Conservation (phyloP, 2,888 invertebrate species). For the Drosophila rubida region DNA sequence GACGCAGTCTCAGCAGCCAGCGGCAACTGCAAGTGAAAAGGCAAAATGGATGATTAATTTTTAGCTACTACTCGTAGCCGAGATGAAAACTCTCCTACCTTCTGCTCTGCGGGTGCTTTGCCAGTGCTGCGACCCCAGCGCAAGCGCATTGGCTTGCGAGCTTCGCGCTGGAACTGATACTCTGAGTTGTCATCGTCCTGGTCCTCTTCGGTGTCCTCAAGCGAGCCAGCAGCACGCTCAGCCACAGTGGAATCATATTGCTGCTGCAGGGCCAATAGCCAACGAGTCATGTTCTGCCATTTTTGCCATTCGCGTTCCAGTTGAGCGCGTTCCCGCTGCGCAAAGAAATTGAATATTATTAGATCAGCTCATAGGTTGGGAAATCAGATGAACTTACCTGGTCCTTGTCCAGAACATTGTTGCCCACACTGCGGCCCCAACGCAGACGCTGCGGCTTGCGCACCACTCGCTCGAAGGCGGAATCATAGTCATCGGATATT, state of each 20-base stretch:
- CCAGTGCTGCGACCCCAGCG: conserved; percentile 84
- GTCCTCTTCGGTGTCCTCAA: conserved; percentile 33
- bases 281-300: conserved; percentile 70
- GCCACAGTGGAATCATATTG: conserved; percentile 51
- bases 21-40: conserved; percentile 15
- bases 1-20: conserved; percentile 42
- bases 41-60: background rate
- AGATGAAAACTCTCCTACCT: conserved; percentile 36
- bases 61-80: no score
- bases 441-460: conserved; percentile 80
- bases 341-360: background rate
- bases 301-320: conserved; percentile 51
- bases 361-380: background rate
- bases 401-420: conserved; percentile 29
- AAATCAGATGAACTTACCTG: conserved; percentile 37
- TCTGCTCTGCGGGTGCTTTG: conserved; percentile 59
- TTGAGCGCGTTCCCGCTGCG: conserved; percentile 19
- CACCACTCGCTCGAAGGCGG: conserved; percentile 61
- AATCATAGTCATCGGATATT: conserved; percentile 58
- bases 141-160: conserved; percentile 83
- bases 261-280: conserved; percentile 73
- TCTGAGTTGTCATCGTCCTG: conserved; percentile 56
- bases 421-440: conserved; percentile 73
- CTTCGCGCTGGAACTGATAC: conserved; percentile 77
- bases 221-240: conserved; percentile 30